phyloP scores from a whole-genome alignment of 2,797 vertebrate species.

The Lacerta agilis region DNA sequence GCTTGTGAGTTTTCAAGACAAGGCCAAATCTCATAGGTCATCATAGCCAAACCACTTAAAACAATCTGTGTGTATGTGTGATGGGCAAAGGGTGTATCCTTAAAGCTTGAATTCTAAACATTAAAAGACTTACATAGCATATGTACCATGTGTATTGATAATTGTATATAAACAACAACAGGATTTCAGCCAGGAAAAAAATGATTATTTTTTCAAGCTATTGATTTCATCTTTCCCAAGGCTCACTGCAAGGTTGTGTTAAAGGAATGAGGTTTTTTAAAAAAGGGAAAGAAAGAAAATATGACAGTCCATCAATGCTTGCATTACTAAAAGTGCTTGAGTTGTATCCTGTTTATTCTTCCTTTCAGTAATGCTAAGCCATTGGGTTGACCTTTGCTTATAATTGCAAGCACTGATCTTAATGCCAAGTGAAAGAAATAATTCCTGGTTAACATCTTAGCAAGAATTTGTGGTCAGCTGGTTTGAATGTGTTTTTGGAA shows the following conservation, averaged over 20 bases:
- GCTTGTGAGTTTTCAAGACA: background rate
- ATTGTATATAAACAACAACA: background rate
- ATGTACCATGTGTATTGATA: background rate
- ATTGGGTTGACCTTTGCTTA: background rate
- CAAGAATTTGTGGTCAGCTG: background rate
- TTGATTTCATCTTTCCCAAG: slow-evolving; percentile 13
- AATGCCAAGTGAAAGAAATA: background rate
- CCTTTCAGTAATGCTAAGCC: background rate
- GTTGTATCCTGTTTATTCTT: background rate
- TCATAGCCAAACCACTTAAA: background rate
- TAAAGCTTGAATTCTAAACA: background rate
- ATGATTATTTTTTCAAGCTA: slow-evolving; percentile 14
- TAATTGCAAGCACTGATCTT: background rate
- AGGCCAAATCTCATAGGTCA: slow-evolving; percentile 3
- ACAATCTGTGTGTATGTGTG: background rate
- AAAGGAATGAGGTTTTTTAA: background rate
- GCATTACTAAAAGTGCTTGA: slow-evolving; percentile 14
- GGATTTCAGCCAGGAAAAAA: background rate
- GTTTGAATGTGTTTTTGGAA: background rate
- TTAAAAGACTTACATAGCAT: background rate
- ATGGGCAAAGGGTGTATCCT: background rate
- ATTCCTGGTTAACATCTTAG: background rate
- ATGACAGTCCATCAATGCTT: slow-evolving; percentile 2
- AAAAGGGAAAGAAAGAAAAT: background rate
- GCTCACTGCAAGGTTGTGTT: background rate